Evolutionary conservation across 2,797 vertebrate species (phyloP).

Genomic region (Sphenodon punctatus): DNA sequence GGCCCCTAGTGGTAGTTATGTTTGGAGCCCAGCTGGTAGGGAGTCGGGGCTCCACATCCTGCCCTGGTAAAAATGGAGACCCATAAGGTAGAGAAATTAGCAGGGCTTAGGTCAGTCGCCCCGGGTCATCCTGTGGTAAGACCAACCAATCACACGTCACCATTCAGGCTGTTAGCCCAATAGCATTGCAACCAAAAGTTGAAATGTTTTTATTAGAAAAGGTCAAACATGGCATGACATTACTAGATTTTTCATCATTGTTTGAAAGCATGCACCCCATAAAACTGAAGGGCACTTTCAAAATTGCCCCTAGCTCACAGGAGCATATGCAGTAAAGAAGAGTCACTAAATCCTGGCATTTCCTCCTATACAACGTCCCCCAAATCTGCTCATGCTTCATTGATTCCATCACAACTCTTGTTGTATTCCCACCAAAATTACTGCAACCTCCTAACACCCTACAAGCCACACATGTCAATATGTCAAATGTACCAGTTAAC

Average conservation of each 20-base stretch:
- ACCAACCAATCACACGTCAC: background rate
- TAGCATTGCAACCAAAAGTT: background rate
- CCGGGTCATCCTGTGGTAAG: too few relatives aligned
- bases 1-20: too few relatives aligned
- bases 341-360: background rate
- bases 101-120: too few relatives aligned
- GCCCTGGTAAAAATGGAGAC: too few relatives aligned
- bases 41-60: too few relatives aligned
- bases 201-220: constrained; percentile 4
- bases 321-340: background rate
- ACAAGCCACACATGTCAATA: too few relatives aligned
- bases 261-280: background rate
- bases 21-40: too few relatives aligned
- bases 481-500: too few relatives aligned
- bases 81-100: too few relatives aligned
- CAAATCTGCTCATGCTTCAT: background rate
- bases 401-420: background rate
- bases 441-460: too few relatives aligned
- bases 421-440: background rate
- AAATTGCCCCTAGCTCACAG: background rate
- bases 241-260: background rate
- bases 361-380: rapidly evolving
- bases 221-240: background rate
- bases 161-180: background rate
- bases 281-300: background rate